These are phyloP conservation scores for Karalla daura DNA, from an alignment of 2,797 vertebrate species.

Conservation along the genomic window DNA sequence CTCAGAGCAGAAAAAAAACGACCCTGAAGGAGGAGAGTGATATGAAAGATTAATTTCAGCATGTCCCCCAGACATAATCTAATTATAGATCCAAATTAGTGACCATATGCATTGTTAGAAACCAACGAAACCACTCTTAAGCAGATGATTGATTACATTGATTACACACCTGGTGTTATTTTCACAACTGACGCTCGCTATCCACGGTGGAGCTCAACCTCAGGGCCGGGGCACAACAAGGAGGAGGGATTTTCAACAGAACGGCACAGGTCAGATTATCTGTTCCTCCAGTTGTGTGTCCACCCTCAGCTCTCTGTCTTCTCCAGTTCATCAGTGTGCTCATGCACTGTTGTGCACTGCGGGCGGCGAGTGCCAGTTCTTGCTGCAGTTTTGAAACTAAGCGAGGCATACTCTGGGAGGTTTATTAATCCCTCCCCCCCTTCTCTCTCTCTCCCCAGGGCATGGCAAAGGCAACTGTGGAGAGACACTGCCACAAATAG, in stretches of 20 bases:
- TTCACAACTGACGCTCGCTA: too few relatives aligned
- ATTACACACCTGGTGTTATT: too few relatives aligned
- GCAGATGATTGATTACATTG: background rate
- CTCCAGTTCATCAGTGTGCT: slow-evolving; percentile 45
- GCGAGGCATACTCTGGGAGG: slow-evolving; percentile 64
- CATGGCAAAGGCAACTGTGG: slow-evolving; percentile 72
- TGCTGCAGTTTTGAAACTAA: slow-evolving; percentile 71
- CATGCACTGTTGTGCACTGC: slow-evolving; percentile 61
- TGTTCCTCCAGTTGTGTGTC: slow-evolving; percentile 18
- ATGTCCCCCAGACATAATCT: slow-evolving; percentile 28
- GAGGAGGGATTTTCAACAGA: slow-evolving; percentile 5
- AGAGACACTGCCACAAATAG: slow-evolving; percentile 78
- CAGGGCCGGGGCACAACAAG: background rate
- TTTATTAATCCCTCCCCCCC: slow-evolving; percentile 61
- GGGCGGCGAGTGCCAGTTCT: slow-evolving; percentile 54
- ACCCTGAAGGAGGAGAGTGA: slow-evolving; percentile 25
- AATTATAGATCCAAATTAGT: slow-evolving; percentile 39
- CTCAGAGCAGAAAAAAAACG: slow-evolving; percentile 5
- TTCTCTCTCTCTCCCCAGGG: slow-evolving; percentile 60
- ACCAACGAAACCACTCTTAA: background rate
- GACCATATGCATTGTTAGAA: slow-evolving; percentile 16
- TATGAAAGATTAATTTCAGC: slow-evolving; percentile 40
- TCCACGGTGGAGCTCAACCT: background rate
- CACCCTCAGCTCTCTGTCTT: slow-evolving; percentile 27
- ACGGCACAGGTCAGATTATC: slow-evolving; percentile 20